These are phyloP conservation scores for Styela plicata DNA, from an alignment of 23 tunicate species.

Conservation along the genomic window DNA sequence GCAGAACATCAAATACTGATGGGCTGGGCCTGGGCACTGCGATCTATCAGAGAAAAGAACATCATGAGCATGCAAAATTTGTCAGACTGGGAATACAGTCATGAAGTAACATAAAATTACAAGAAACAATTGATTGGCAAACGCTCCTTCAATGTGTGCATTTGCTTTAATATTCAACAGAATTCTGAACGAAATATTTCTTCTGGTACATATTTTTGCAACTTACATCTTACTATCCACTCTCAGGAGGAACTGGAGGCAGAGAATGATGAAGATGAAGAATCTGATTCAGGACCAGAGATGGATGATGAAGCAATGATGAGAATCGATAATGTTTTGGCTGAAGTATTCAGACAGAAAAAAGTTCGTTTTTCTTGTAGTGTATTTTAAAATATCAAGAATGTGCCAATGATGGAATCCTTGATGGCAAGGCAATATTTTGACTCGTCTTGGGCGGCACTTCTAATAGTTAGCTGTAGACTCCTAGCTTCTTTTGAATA, in stretches of 20 bases:
- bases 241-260: neutral
- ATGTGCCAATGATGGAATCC: neutral
- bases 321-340: constrained; percentile 62
- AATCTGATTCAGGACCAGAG: constrained; percentile 48
- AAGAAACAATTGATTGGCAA: no score
- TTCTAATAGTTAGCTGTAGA: neutral
- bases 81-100: no score
- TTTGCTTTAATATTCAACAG: no score
- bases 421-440: neutral
- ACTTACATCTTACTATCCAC: no score
- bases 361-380: constrained; percentile 21
- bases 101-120: no score
- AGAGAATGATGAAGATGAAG: constrained; percentile 25
- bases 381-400: neutral
- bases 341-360: constrained; percentile 66
- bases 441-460: neutral
- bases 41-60: no score
- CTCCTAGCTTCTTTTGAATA: neutral
- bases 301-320: constrained; percentile 89
- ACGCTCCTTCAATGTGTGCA: no score
- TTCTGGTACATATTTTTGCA: no score
- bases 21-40: no score
- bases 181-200: no score
- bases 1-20: no score
- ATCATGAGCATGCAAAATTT: no score